Percentiles rank a stretch among this genome's conserved stretches.
These are phyloP conservation scores for Caenorhabditis sulstoni DNA, from an alignment of 2,888 invertebrate genomes.

Conservation along the genomic window DNA sequence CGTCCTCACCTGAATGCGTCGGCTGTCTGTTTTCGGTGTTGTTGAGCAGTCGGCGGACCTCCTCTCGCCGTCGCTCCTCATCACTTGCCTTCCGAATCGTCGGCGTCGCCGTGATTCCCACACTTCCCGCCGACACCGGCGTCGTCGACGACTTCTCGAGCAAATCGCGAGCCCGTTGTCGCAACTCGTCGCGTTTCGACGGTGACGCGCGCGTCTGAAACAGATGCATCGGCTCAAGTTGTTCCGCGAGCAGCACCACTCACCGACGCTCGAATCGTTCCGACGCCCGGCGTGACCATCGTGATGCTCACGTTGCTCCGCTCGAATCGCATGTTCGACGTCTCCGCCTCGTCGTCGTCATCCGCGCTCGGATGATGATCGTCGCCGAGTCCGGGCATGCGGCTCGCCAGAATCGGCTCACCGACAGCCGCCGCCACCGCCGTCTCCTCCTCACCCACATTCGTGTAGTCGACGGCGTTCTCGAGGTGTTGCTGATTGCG, in stretches of 20 bases:
- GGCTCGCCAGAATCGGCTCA: slow-evolving; percentile 38
- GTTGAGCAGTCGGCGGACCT: slow-evolving; percentile 2
- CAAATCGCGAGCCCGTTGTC: slow-evolving; percentile 69
- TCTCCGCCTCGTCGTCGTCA: slow-evolving; percentile 52
- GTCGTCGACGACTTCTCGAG: slow-evolving; percentile 62
- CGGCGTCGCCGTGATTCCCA: background rate
- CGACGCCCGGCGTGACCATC: slow-evolving; percentile 58
- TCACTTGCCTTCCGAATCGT: background rate
- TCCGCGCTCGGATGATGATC: background rate
- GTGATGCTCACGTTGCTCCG: slow-evolving; percentile 51
- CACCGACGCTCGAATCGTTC: slow-evolving; percentile 47
- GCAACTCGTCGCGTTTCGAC: slow-evolving; percentile 63
- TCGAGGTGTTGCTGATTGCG: slow-evolving; percentile 60
- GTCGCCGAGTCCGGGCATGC: slow-evolving; percentile 16
- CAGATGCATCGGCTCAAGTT: slow-evolving; percentile 35
- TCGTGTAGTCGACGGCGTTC: slow-evolving; percentile 61
- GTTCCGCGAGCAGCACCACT: background rate
- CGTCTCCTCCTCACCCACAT: slow-evolving; percentile 38
- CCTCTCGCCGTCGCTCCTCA: too few species aligned
- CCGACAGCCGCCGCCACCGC: slow-evolving; percentile 1
- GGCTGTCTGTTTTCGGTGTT: background rate
- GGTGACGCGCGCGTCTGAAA: slow-evolving; percentile 55
- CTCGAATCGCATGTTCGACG: slow-evolving; percentile 46
- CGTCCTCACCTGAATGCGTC: slow-evolving; percentile 27
- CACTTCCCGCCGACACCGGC: background rate